A percentile compares a stretch with the other conserved stretches of the same genome.
Conservation (phyloP, 1,140 invertebrate genomes). For the Caerostris extrusa region DNA sequence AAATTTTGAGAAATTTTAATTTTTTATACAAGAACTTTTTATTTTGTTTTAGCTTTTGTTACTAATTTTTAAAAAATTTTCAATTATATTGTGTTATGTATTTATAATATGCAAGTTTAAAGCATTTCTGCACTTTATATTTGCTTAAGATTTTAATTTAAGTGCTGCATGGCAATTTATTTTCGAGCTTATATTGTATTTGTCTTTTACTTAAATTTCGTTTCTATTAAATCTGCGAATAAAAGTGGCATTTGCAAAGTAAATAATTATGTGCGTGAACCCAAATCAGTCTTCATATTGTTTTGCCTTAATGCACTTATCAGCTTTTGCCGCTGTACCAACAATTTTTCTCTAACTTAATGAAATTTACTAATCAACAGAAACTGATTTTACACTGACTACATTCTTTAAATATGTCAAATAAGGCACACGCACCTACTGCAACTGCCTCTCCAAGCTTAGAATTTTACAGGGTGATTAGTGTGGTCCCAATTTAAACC, state of each 20-base stretch:
- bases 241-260: not conserved
- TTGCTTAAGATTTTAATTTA: not conserved
- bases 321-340: conserved; percentile 61
- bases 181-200: conserved; percentile 2
- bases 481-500: conserved; percentile 36
- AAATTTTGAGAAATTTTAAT: not conserved
- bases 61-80: not conserved
- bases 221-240: not conserved
- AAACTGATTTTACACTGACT: conserved; percentile 55
- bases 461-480: conserved; percentile 74
- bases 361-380: conserved; percentile 29
- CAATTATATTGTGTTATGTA: not conserved
- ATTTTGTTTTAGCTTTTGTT: not conserved
- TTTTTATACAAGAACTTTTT: not conserved
- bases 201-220: not conserved
- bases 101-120: not conserved
- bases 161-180: not conserved
- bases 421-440: conserved; percentile 54
- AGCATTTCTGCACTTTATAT: not conserved
- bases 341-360: conserved; percentile 36
- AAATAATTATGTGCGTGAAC: conserved; percentile 11
- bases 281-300: conserved; percentile 17
- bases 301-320: conserved; percentile 49
- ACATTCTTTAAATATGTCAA: conserved; percentile 59
- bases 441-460: conserved; percentile 61